Base-by-base conservation (phyloP, 2,888 invertebrate species). In the Yponomeuta malinellus region DNA sequence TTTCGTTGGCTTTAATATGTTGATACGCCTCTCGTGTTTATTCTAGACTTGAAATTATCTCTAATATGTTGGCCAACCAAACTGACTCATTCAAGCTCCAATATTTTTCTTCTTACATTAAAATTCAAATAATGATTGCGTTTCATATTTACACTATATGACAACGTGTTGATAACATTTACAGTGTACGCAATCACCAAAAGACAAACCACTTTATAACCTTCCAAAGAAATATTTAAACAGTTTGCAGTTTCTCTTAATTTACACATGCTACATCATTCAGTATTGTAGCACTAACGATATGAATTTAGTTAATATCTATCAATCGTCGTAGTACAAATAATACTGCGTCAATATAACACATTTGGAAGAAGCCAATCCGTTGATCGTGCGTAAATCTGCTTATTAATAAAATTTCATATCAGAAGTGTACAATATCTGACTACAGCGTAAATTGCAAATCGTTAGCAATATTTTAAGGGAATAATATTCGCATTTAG, bases 71-170 rank as follows among this genome's bases (percentile, higher is more conserved):
- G 64, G 65, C 65, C 65, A 33, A 65, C 33, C 12, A 6, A 65
- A 31, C 65, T 65, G 65, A 31, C 65, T 31, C 65, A 31, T 31
- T 29, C 33, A 65, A 9, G 10, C 65, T 65, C 65, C 65, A 31
- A 31, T 65, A 29, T 23, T 23, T 65, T 59, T 59, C 52, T 12
- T 59, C 52, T 59, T 68, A 65, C n/a, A 23, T 68, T 37, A n/a
- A 68, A 68, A 48, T 12, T 66, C 48, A 68, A 33, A 23, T 65
- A 33, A 65, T 73, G 72, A 78, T 76, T 76, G 77, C 75, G 68
- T 76, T 74, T 64, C 72, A 75, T 81, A 80, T 80, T 79, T 82
- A 83, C 81, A 82, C 76, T 75, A 77, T 77, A 74, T 76, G 80
- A 75, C 78, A 72, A 76, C 77, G 79, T 80, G 78, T 76, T 72